Evolutionary conservation across 2,113 vertebrate species (phyloP).

Genomic region (human): DNA sequence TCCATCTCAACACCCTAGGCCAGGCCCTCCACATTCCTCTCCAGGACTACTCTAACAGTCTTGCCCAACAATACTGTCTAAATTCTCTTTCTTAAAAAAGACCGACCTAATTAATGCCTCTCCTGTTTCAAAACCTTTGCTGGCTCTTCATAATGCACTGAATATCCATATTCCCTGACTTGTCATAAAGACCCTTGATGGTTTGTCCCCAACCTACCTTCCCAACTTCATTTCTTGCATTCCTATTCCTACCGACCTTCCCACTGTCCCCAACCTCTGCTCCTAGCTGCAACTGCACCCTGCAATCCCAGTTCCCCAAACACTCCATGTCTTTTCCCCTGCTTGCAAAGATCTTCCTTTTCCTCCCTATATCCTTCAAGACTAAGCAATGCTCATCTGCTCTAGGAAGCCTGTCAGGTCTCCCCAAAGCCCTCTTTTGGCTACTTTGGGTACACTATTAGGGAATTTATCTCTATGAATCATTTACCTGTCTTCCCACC

Average conservation of each 20-base stretch:
- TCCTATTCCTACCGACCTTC: background rate
- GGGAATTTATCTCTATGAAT: background rate
- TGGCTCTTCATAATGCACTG: background rate
- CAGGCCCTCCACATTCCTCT: background rate
- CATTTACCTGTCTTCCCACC: background rate
- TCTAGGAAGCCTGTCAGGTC: background rate
- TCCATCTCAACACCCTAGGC: background rate
- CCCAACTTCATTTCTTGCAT: background rate
- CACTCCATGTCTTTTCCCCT: background rate
- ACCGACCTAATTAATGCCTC: background rate
- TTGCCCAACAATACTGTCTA: background rate
- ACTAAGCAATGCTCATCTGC: background rate
- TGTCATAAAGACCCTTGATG: background rate
- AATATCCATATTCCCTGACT: background rate
- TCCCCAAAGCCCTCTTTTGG: background rate
- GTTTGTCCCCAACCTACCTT: background rate
- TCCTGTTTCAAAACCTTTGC: background rate
- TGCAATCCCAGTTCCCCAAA: background rate
- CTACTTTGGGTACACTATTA: background rate
- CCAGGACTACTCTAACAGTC: background rate
- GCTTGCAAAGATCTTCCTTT: background rate
- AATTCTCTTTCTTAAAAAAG: background rate
- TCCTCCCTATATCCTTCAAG: background rate
- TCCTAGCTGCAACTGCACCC: background rate
- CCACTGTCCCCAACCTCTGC: background rate